Evolutionary conservation across 2,797 vertebrate genomes (phyloP), one percentile per base, ranked within the genome.

Genomic region (Peromyscus attwateri): DNA sequence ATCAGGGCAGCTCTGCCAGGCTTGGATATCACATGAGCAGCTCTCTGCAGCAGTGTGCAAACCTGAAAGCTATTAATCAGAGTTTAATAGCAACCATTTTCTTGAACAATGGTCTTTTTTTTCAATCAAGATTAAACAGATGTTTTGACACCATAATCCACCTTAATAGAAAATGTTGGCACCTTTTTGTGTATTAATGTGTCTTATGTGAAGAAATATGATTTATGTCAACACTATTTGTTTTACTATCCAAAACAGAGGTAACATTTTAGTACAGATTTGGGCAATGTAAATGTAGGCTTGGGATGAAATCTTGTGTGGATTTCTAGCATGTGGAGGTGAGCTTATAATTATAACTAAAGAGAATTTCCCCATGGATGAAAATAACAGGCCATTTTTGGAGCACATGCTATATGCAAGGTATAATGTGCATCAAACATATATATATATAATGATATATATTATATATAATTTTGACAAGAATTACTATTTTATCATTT

Each of bases 141-240:
- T 76, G 70, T 95, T 91, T 92, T 87, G 57, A 49, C 31, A 93
- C 77, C 73, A 62, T 91, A 95, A 89, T 93, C 43, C 60, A 83
- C 49, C 2, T 93, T 89, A 55, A 64, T 37, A 66, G 66, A 87
- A 95, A 95, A 90, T 40, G 0, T n/a, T 93, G 46, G 37, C 8
- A 37, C 3, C 17, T 52, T 92, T 87, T 90, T 89, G 3, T 89
- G 29, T 79, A 70, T 96, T 40, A 70, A n/a, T 83, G 66, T 91
- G 29, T 43, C 40, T 98, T 79, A 5, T 49, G 71, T 83, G 84
- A 82, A 73, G n/a, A 96, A 93, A 62, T 81, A 84, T n/a, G 46
- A 93, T 43, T 79, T 68, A 76, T 87, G 29, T 66, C 75, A 83
- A 19, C 87, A 76, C 87, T 55, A 25, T 76, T 91, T 71, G 83